phyloP scores from a whole-genome alignment of 2,113 vertebrate species.

The Tachycineta bicolor region DNA sequence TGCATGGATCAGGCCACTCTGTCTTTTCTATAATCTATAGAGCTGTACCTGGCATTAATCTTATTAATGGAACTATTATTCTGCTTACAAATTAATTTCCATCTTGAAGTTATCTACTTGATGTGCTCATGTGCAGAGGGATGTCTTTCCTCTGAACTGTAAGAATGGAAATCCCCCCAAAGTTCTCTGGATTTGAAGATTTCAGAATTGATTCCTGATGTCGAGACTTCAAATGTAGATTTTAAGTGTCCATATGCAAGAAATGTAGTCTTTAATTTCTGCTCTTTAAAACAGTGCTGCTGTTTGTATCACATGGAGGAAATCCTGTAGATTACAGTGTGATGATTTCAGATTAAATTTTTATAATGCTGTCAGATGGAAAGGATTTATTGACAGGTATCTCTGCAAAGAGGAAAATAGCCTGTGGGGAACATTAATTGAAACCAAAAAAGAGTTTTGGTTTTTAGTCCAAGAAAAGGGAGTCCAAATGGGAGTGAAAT shows the following conservation, averaged over 20 bases:
- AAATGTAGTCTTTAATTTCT: neutral
- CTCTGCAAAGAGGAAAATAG: neutral
- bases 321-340: neutral
- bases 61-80: conserved; percentile 55
- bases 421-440: neutral
- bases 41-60: conserved; percentile 56
- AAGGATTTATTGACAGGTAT: neutral
- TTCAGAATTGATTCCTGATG: neutral
- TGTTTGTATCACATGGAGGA: neutral
- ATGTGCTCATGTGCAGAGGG: neutral
- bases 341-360: neutral
- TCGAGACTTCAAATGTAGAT: neutral
- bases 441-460: neutral
- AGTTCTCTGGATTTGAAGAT: neutral
- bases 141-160: neutral
- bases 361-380: neutral
- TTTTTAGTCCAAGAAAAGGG: neutral
- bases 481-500: neutral
- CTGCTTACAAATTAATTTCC: conserved; percentile 47
- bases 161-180: neutral
- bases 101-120: neutral
- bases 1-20: conserved; percentile 39
- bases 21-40: conserved; percentile 54
- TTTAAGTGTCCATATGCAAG: neutral
- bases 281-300: neutral